phyloP scores from a whole-genome alignment of 2,888 invertebrate species.

The Cyaniris semiargus region DNA sequence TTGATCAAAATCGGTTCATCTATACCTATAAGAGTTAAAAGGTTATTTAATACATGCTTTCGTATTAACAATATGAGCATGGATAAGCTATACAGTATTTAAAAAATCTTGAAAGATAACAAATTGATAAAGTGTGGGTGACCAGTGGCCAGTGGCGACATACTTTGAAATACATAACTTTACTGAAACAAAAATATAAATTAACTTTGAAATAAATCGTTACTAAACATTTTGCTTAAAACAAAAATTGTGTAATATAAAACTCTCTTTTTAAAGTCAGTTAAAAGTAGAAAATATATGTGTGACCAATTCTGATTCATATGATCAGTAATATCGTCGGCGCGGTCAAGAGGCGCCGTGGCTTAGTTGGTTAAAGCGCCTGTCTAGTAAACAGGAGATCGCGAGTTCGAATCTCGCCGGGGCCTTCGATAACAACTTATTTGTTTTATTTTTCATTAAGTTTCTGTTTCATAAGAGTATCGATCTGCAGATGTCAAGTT shows the following conservation, averaged over 20 bases:
- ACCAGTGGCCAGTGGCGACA: too few relatives aligned
- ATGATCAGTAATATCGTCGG: background rate
- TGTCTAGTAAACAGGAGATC: constrained; percentile 77
- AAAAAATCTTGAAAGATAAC: background rate
- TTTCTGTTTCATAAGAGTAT: background rate
- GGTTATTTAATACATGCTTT: too few relatives aligned
- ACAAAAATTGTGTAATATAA: too few relatives aligned
- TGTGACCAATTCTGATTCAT: background rate
- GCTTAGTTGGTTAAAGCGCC: constrained; percentile 78
- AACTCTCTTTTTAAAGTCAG: too few relatives aligned
- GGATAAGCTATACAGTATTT: background rate
- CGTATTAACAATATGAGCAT: too few relatives aligned
- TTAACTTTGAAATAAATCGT: too few relatives aligned
- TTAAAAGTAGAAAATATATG: background rate
- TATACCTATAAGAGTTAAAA: too few relatives aligned
- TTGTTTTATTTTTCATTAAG: background rate
- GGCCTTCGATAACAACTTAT: constrained; percentile 49
- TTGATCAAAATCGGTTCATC: too few relatives aligned
- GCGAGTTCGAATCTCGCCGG: constrained; percentile 74
- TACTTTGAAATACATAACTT: too few relatives aligned
- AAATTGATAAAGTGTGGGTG: background rate
- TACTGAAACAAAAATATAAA: too few relatives aligned
- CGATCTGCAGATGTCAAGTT: too few relatives aligned
- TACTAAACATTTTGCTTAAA: too few relatives aligned
- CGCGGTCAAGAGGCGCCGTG: constrained; percentile 55